Conservation (phyloP, 2,797 vertebrate species). For the Apogon talboti region DNA sequence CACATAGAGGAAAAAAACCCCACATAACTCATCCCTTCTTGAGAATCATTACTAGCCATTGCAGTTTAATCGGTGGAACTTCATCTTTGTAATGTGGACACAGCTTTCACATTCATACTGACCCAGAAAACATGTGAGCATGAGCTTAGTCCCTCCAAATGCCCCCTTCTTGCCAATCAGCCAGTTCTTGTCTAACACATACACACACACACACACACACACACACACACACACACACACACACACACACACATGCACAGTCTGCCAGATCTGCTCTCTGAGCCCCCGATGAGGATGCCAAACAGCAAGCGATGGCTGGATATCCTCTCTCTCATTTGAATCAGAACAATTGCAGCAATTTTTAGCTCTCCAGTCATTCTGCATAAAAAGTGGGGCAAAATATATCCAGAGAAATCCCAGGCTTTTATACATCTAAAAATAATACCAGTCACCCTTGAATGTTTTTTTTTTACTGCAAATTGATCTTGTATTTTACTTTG, state of each 20-base stretch:
- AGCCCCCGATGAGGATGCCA: constrained; percentile 39
- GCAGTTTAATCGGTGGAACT: constrained; percentile 6
- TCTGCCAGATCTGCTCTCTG: constrained; percentile 42
- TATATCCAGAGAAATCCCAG: constrained; percentile 31
- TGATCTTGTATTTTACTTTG: constrained; percentile 11
- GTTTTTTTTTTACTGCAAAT: constrained; percentile 10
- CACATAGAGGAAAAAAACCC: background rate
- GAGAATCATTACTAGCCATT: constrained; percentile 9
- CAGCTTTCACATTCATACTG: constrained; percentile 26
- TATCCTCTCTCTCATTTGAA: constrained; percentile 56
- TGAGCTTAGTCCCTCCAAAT: constrained; percentile 39
- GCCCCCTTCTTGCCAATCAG: constrained; percentile 29
- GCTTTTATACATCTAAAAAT: constrained; percentile 48
- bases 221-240: constrained; percentile 13
- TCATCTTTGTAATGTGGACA: constrained; percentile 20
- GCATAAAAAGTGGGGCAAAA: constrained; percentile 63
- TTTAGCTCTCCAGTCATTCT: constrained; percentile 58
- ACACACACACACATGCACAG: constrained; percentile 1
- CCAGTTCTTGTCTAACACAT: constrained; percentile 15
- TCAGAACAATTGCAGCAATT: constrained; percentile 55
- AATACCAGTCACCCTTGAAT: background rate
- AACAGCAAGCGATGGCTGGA: constrained; percentile 44
- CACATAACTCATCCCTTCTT: background rate
- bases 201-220: no score
- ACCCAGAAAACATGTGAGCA: constrained; percentile 46